phyloP scores from a whole-genome alignment of 2,888 invertebrate genomes.

The Morinoia aosen region DNA sequence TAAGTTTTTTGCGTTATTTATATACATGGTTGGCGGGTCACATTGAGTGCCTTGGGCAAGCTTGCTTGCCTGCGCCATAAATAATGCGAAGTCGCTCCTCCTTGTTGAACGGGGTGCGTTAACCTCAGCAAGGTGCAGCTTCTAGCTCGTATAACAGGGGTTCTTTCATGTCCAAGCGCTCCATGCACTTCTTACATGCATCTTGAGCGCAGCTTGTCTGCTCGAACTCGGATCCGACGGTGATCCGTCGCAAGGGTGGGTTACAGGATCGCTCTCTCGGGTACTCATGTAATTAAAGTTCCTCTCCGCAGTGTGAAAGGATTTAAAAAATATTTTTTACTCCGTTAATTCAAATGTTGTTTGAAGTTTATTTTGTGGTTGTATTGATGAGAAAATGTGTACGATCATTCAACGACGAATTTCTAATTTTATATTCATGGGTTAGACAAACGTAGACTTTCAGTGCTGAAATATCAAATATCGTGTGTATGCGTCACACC shows the following conservation, averaged over 20 bases:
- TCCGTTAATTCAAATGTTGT: no score
- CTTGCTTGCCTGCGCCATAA: slow-evolving; percentile 22
- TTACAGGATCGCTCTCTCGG: not conserved
- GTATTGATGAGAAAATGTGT: no score
- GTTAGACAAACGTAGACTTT: no score
- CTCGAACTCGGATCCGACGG: not conserved
- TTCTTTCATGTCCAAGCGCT: not conserved
- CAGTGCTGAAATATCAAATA: no score
- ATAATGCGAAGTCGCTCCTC: slow-evolving; percentile 2
- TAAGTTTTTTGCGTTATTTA: not conserved
- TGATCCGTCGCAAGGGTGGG: not conserved
- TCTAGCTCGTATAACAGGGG: not conserved
- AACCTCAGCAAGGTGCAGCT: slow-evolving; percentile 23
- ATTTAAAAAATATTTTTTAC: no score
- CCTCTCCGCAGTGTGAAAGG: not conserved
- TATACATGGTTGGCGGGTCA: not conserved
- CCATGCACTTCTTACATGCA: not conserved
- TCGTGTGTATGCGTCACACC: no score
- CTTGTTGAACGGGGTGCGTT: not conserved
- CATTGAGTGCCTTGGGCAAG: slow-evolving; percentile 5
- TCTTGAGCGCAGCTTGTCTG: not conserved
- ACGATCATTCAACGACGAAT: no score
- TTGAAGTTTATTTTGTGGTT: no score
- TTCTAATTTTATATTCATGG: no score
- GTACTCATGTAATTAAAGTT: not conserved